These are phyloP conservation scores for Acanthisitta chloris DNA, from an alignment of 2,113 vertebrate genomes.

Conservation along the genomic window DNA sequence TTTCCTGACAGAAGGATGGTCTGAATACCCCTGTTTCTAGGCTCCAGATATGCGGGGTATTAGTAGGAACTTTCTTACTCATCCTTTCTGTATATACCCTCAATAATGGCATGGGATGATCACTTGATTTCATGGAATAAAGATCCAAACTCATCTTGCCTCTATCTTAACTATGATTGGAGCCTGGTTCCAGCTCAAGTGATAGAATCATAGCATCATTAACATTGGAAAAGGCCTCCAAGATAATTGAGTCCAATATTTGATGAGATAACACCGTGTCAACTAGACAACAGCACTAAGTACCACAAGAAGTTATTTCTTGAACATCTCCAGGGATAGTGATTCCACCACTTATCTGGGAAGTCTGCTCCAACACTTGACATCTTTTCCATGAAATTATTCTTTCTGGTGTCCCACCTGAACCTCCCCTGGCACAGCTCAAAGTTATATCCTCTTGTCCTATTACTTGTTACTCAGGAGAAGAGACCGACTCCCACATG, in stretches of 20 bases:
- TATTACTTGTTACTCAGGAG: not conserved
- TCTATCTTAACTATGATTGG: not conserved
- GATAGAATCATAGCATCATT: not conserved
- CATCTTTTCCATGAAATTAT: not conserved
- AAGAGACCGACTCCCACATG: fast-evolving
- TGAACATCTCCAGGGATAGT: not conserved
- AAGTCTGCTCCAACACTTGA: not conserved
- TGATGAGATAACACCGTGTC: fast-evolving
- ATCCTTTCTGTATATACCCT: not conserved
- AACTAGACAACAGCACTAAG: no score
- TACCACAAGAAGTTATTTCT: not conserved
- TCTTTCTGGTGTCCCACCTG: not conserved
- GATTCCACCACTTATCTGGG: not conserved
- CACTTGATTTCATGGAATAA: not conserved
- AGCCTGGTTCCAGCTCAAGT: not conserved
- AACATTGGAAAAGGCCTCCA: not conserved
- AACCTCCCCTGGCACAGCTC: not conserved
- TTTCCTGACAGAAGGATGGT: not conserved
- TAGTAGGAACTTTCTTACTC: not conserved
- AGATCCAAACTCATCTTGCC: not conserved
- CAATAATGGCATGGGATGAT: not conserved
- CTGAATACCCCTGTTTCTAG: not conserved
- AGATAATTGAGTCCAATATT: fast-evolving
- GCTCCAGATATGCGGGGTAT: not conserved
- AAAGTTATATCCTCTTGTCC: fast-evolving